A percentile compares a stretch with the other conserved stretches of the same genome.
Evolutionary conservation across 2,113 vertebrate genomes (phyloP).

Genomic region (Otocyon megalotis): DNA sequence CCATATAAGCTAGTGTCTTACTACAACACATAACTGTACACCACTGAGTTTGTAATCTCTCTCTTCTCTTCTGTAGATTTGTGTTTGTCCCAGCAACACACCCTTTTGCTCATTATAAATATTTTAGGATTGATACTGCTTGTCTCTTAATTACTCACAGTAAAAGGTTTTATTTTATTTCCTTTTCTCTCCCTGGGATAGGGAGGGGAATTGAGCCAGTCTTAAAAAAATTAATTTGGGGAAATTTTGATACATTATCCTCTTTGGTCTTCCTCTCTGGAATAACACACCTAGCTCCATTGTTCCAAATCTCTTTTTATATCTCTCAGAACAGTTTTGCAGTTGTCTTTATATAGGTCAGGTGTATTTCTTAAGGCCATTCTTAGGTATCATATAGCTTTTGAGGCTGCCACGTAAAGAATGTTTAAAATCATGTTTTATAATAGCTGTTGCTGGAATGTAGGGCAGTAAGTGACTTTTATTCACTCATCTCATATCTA

Average conservation of each 20-base stretch:
- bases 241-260: not conserved
- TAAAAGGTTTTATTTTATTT: conserved; percentile 44
- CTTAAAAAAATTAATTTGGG: not conserved
- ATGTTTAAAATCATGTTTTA: conserved; percentile 43
- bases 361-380: not conserved
- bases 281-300: not conserved
- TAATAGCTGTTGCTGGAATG: not conserved
- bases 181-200: not conserved
- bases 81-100: not conserved
- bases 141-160: conserved; percentile 33
- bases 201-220: not conserved
- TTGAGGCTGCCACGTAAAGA: conserved; percentile 1
- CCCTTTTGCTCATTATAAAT: not conserved
- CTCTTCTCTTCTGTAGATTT: not conserved
- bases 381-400: not conserved
- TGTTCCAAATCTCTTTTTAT: not conserved
- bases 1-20: not conserved
- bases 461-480: conserved; percentile 10
- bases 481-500: not conserved
- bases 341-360: conserved; percentile 55
- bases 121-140: conserved; percentile 8
- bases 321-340: not conserved
- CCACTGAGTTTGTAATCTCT: not conserved
- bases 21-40: not conserved
- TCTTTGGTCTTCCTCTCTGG: not conserved